Base-by-base conservation (phyloP, 2,888 invertebrate genomes). In the Taenaris catops region DNA sequence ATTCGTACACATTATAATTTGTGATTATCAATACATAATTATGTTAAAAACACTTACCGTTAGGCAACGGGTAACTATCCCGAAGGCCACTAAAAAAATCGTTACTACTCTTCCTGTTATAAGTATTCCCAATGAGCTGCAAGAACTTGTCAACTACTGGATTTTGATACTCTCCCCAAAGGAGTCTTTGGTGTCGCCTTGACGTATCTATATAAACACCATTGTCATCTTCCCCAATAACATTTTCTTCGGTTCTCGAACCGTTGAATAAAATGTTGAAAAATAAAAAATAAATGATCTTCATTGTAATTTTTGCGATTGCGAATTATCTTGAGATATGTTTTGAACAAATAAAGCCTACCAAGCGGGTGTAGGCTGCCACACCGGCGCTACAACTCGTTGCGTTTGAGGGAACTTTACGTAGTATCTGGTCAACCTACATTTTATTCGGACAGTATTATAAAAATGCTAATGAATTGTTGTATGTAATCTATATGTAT, bases 41-140 rank as follows among this genome's bases (percentile, higher is more conserved):
- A n/a, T n/a, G n/a, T n/a, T n/a, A n/a, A n/a, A n/a, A n/a, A 3
- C 14, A 14, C 73, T 73, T 41, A 79, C 80, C 76, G 44, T 48
- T 59, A 4, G 80, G 79, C 25, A 79, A 51, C 14, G 70, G 63
- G 37, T 67, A 80, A 0, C 63, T 54, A 41, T 83, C 81, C 42
- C 70, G 54, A 5, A 81, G 42, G 29, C 78, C 70, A 34, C 66
- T 65, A 44, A 80, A 80, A 6, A 68, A 44, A 32, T 75, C 70
- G 4, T 48, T 52, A 3, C 48, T 24, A 7, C 21, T 42, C 16
- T 57, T 51, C 1, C 58, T 48, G 2, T 40, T 43, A 16, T 64
- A 60, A 10, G 53, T 46, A 1, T 42, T 41, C 1, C 63, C 58
- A 1, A 60, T 57, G 0, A 59, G 57, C 36, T 68, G 46, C 20